These are phyloP conservation scores for Pandemis cinnamomeana DNA, from an alignment of 2,888 invertebrate species.

Conservation along the genomic window DNA sequence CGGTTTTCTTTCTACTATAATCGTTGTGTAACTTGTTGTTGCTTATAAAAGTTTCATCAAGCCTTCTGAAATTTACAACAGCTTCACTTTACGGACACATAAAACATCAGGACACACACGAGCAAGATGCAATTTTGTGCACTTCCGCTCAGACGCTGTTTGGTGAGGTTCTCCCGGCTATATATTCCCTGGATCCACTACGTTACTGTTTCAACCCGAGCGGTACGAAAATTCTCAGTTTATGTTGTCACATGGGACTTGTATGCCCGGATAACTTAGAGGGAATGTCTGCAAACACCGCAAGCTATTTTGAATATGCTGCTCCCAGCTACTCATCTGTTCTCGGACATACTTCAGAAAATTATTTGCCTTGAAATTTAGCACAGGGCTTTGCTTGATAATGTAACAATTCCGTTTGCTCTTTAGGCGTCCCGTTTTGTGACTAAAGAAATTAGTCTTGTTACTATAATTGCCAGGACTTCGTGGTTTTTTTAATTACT, in stretches of 20 bases:
- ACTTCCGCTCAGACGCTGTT: neutral
- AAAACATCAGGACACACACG: neutral
- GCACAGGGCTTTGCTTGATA: neutral
- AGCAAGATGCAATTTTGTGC: neutral
- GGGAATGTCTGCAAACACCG: slow-evolving; percentile 50
- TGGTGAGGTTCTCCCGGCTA: neutral
- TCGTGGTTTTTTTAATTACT: too few species aligned
- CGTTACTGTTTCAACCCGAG: slow-evolving; percentile 7
- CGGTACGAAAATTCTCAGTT: slow-evolving; percentile 51
- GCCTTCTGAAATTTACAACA: neutral
- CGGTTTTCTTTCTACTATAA: too few species aligned
- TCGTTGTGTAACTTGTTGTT: too few species aligned
- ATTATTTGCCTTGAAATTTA: slow-evolving; percentile 16
- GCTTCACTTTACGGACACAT: neutral
- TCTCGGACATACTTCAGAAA: slow-evolving; percentile 7
- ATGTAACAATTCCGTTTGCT: neutral
- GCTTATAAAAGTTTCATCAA: too few species aligned
- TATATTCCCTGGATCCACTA: neutral
- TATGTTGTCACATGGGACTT: slow-evolving; percentile 56
- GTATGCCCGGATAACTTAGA: slow-evolving; percentile 52
- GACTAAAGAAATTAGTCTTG: neutral
- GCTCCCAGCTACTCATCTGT: slow-evolving; percentile 23
- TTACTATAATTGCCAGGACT: too few species aligned
- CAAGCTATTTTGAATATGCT: slow-evolving; percentile 52
- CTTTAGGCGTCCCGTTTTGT: neutral